Conservation (phyloP, 2,888 invertebrate species). For the Drosophila paramelanica region DNA sequence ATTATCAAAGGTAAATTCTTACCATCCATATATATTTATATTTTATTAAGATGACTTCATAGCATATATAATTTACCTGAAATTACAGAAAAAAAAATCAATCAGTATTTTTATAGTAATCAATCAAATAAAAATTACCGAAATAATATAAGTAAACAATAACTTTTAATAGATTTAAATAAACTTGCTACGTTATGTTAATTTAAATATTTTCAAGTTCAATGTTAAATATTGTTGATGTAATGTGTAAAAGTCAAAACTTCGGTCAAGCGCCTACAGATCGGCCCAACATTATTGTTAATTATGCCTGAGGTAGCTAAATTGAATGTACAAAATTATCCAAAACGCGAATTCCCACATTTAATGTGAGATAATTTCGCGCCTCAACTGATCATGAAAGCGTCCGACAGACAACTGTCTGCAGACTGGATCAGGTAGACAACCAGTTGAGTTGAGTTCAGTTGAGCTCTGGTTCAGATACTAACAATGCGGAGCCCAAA, state of each 20-base stretch:
- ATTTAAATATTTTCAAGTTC: constrained; percentile 1
- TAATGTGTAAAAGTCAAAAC: constrained; percentile 35
- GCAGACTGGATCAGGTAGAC: constrained; percentile 42
- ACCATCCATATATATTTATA: constrained; percentile 3
- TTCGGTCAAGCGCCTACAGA: neutral
- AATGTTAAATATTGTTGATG: constrained; percentile 9
- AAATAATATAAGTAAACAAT: too few species aligned
- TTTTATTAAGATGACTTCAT: constrained; percentile 1
- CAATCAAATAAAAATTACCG: constrained; percentile 6
- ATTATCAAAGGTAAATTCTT: constrained; percentile 3
- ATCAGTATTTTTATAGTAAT: neutral
- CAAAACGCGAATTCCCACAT: constrained; percentile 61
- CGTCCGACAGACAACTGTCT: constrained; percentile 38
- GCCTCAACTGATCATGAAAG: constrained; percentile 55
- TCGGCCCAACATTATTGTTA: neutral
- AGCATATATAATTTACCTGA: constrained; percentile 47
- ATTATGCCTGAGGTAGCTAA: constrained; percentile 4
- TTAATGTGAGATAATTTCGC: constrained; percentile 68
- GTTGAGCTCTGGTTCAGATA: constrained; percentile 33
- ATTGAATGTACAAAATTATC: constrained; percentile 13
- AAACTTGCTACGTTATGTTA: too few species aligned
- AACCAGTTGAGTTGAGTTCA: constrained; percentile 33
- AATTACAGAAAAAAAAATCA: constrained; percentile 28
- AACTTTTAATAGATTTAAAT: too few species aligned
- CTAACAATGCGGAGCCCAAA: constrained; percentile 52